phyloP scores from a whole-genome alignment of 2,888 invertebrate species.

The Brassicogethes aeneus region DNA sequence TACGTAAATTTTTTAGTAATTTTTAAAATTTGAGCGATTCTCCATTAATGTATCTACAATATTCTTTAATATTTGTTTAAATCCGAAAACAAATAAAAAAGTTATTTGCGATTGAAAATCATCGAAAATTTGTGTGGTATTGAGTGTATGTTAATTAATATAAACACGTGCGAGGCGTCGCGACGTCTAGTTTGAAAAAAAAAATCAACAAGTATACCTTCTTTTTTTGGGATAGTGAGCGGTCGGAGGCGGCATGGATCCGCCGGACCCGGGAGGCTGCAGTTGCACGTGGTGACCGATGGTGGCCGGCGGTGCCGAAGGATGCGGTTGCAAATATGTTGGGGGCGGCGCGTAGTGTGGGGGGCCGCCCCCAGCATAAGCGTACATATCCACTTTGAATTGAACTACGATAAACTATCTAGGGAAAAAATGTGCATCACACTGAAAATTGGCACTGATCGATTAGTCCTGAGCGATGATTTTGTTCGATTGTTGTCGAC shows the following conservation, averaged over 20 bases:
- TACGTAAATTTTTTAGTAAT: no score
- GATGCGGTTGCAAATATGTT: constrained; percentile 38
- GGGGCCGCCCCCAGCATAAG: constrained; percentile 42
- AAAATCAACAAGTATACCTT: constrained; percentile 30
- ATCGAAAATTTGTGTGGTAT: neutral
- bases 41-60: no score
- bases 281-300: constrained; percentile 27
- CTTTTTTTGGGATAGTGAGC: constrained; percentile 42
- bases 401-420: neutral
- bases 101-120: no score
- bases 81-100: no score
- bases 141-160: no score
- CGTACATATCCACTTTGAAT: constrained; percentile 36
- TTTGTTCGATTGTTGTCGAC: no score
- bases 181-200: no score
- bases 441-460: no score
- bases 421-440: constrained; percentile 1
- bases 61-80: no score
- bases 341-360: constrained; percentile 42
- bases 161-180: no score
- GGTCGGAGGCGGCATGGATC: constrained; percentile 30
- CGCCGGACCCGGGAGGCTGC: constrained; percentile 29
- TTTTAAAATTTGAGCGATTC: no score
- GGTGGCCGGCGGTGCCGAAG: constrained; percentile 30
- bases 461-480: no score